Base-by-base conservation (phyloP, 2,888 invertebrate species). In the Cephalotes varians region DNA sequence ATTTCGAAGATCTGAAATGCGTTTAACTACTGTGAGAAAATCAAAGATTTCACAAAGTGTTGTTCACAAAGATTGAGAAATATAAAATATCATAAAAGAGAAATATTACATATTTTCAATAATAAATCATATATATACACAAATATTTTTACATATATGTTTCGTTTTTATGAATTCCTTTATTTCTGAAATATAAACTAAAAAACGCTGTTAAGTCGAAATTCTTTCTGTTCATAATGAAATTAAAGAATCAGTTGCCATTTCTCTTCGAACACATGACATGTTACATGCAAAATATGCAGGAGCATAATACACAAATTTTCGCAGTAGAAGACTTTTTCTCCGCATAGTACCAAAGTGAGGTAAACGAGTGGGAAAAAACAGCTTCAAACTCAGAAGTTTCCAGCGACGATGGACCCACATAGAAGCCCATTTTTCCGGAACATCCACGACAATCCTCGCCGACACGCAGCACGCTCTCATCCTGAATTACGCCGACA, bases 401-500 rank as follows among this genome's bases (percentile, higher is more conserved):
- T 65, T 9, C 40, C 31, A 56, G 65, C 60, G 28, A 82, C 80
- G 73, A 73, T 62, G 51, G 62, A 72, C 80, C 60, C 44, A n/a
- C 82, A 44, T 67, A 28, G 76, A 64, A 64, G 58, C 40, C 62
- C n/a, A 69, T 87, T 86, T 76, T 86, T 81, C 62, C 56, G 25
- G 77, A 64, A 81, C 71, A 73, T 65, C 67, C 84, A 60, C 56
- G 54, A 65, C 74, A 72, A 79, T 77, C 58, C 81, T 67, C 69
- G 73, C 49, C 87, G 88, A 83, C 88, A 85, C 83, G 81, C 82
- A 81, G 84, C 76, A 60, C 72, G 85, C 85, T 86, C 81, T 87
- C 84, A 88, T 88, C 88, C 88, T 88, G 88, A 88, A 77, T 88
- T 88, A 88, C 84, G 87, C 12, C 84, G 88, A 86, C 86, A 82